Base-by-base conservation (phyloP, 2,888 invertebrate genomes). In the Tanypteryx hageni region DNA sequence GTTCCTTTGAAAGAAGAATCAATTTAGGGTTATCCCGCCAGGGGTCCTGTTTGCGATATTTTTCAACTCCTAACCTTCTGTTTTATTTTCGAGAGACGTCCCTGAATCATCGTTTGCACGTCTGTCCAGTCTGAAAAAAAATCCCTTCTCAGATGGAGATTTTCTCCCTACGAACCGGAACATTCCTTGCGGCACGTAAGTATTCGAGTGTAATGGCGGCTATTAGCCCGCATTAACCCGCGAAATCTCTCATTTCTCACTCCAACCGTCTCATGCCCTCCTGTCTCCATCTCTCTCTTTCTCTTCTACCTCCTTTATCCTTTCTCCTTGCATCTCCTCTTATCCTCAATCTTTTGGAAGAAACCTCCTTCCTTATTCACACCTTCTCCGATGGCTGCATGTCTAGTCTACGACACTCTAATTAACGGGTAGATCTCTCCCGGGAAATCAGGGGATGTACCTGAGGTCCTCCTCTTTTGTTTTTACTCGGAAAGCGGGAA, bases 381-480 rank as follows among this genome's bases (percentile, higher is more conserved):
- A 56, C 83, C 83, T 57, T 83, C 83, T 82, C 44, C 83, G 57
- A 83, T 83, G 83, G n/a, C 83, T 83, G 18, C 16, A 16, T 68
- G 89, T 89, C 89, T 64, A 89, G 64, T 44, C 89, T 31, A 64
- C 56, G 68, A 68, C 89, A 64, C 31, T 89, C 89, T 89, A 89
- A 89, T 89, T 68, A 89, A 64, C 89, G 89, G 61, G 18, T 18
- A 64, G 89, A n/a, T 64, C 44, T 27, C 89, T 64, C 89, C 27
- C 44, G 89, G 89, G 68, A 89, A 89, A 89, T 89, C 68, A 89
- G 64, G 64, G 89, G 44, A 68, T 89, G 68, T 89, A 68, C 89
- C 68, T 44, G 83, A 5, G 57, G 83, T 83, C n/a, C 56, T 83
- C 22, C 31, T 82, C 44, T 11, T 18, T 56, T 16, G 31, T 83